Evolutionary conservation across 64 coral and sea anemone genomes (phyloP).

Genomic region (Trachythela sp.): DNA sequence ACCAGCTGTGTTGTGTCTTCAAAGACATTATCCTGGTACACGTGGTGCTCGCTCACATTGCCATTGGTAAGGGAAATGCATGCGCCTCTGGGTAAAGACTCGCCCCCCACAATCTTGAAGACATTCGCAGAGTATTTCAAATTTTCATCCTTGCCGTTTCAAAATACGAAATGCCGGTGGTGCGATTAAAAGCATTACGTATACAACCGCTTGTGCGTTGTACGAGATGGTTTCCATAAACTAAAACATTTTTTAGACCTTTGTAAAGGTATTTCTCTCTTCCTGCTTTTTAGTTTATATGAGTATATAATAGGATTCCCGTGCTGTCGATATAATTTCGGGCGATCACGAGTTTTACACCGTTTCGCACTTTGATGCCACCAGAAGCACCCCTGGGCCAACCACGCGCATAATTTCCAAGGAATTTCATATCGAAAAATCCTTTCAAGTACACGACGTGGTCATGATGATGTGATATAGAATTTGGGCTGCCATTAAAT

Average conservation of each 20-base stretch:
- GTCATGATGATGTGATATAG: not conserved
- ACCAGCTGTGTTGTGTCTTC: not conserved
- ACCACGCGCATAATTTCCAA: constrained; percentile 29
- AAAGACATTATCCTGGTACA: constrained; percentile 34
- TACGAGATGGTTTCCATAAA: constrained; percentile 39
- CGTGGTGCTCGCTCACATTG: constrained; percentile 10
- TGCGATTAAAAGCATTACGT: not conserved
- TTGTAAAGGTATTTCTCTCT: not conserved
- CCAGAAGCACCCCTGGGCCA: not conserved
- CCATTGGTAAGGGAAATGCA: constrained; percentile 38
- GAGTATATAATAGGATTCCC: constrained; percentile 30
- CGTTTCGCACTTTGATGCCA: constrained; percentile 42
- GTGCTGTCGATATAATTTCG: constrained; percentile 44
- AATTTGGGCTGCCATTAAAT: constrained; percentile 48
- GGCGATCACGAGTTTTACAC: not conserved
- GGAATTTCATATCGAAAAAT: not conserved
- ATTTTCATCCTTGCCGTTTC: constrained; percentile 32
- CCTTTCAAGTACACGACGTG: constrained; percentile 49
- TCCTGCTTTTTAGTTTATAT: not conserved
- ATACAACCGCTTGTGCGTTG: not conserved
- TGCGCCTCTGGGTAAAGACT: not conserved
- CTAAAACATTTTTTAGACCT: constrained; percentile 29
- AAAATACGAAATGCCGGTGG: not conserved
- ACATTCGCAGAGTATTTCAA: constrained; percentile 25
- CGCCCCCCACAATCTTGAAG: constrained; percentile 20